phyloP scores from a whole-genome alignment of 1,140 invertebrate genomes.

The Acromyrmex heyeri region DNA sequence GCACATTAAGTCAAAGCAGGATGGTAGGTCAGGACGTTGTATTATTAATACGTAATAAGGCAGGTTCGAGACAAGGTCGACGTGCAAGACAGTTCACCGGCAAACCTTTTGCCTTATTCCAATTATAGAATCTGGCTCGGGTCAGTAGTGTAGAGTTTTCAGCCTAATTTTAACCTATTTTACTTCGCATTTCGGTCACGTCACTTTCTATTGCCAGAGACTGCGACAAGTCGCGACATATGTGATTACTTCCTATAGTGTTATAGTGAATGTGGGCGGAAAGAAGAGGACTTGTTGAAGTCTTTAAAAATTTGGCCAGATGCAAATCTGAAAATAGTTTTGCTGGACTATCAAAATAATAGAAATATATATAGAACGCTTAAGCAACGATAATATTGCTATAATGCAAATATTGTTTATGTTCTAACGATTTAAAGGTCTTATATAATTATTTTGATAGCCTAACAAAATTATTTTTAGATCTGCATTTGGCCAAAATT shows the following conservation, averaged over 20 bases:
- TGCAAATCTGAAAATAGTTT: no score
- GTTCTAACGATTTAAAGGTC: no score
- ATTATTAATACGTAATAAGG: slow-evolving; percentile 28
- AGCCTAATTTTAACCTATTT: slow-evolving; percentile 50
- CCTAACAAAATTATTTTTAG: no score
- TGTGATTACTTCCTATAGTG: not conserved
- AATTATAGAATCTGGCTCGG: slow-evolving; percentile 46
- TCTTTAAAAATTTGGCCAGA: no score
- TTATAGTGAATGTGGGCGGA: not conserved
- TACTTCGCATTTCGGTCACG: not conserved
- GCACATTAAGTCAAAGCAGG: not conserved
- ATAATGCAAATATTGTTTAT: no score
- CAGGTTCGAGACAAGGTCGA: not conserved
- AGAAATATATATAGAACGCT: no score
- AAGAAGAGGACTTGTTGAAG: no score
- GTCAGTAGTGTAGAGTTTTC: slow-evolving; percentile 29
- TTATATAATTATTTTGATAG: no score
- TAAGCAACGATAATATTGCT: no score
- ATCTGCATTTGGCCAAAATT: no score
- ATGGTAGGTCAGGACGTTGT: not conserved
- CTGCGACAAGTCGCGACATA: not conserved
- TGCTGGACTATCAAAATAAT: no score
- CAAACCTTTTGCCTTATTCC: slow-evolving; percentile 25
- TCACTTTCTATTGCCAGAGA: not conserved
- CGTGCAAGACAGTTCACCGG: not conserved